Conservation (phyloP, 2,888 invertebrate genomes). For the Rhimphoctona megacephalus region DNA sequence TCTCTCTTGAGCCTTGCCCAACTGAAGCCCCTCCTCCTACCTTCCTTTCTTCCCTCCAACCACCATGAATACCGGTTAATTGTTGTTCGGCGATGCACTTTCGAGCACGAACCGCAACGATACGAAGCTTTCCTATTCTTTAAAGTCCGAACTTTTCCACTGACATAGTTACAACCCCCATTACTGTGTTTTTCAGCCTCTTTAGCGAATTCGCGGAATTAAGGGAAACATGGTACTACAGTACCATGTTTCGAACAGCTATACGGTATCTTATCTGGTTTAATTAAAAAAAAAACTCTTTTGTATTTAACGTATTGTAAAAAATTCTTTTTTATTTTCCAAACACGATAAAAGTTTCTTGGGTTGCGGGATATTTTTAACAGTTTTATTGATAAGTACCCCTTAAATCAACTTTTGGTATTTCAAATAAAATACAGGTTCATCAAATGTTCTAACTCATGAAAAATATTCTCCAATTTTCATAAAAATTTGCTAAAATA, state of each 20-base stretch:
- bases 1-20: constrained; percentile 5
- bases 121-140: constrained; percentile 33
- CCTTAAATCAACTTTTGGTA: not conserved
- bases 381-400: too few relatives aligned
- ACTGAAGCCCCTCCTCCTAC: not conserved
- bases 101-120: constrained; percentile 27
- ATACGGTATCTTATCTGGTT: not conserved
- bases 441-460: not conserved
- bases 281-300: not conserved
- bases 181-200: not conserved
- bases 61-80: constrained; percentile 52
- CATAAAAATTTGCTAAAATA: not conserved
- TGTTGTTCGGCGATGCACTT: constrained; percentile 53
- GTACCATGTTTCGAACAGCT: not conserved
- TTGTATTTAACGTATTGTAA: not conserved
- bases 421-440: not conserved
- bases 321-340: not conserved
- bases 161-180: constrained; percentile 3
- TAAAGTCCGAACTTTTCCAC: not conserved
- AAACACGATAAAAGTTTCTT: too few relatives aligned
- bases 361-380: too few relatives aligned
- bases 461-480: not conserved
- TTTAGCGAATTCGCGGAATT: not conserved
- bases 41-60: constrained; percentile 9
- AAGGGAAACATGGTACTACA: not conserved